phyloP scores from a whole-genome alignment of 2,888 invertebrate genomes.

The Drosophila neoperkinsi region DNA sequence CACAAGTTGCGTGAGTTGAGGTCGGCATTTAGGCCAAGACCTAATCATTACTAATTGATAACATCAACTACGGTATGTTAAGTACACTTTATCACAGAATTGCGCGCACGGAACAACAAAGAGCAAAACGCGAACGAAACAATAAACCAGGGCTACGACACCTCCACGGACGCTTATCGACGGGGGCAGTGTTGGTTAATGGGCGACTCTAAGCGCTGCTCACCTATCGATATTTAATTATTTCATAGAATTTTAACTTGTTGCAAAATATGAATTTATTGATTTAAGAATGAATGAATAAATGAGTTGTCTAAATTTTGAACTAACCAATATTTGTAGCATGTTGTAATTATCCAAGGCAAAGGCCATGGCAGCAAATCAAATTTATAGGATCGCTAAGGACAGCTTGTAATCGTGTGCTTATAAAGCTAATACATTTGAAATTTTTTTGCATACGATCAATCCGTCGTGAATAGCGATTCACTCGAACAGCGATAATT shows the following conservation, averaged over 20 bases:
- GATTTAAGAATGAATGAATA: background rate
- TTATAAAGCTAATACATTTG: background rate
- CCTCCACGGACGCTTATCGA: slow-evolving; percentile 20
- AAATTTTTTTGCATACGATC: background rate
- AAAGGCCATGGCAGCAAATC: background rate
- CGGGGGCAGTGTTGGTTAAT: slow-evolving; percentile 18
- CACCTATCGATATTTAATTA: slow-evolving; percentile 23
- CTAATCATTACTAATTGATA: slow-evolving; percentile 64
- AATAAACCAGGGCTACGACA: slow-evolving; percentile 43
- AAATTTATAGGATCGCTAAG: background rate
- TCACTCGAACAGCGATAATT: background rate
- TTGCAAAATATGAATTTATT: background rate
- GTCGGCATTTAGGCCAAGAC: slow-evolving; percentile 28
- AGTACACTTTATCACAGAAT: slow-evolving; percentile 75
- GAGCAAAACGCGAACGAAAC: slow-evolving; percentile 62
- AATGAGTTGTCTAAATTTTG: background rate
- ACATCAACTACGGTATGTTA: slow-evolving; percentile 59
- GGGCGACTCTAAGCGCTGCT: background rate
- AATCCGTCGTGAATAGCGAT: background rate
- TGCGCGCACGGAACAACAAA: slow-evolving; percentile 62
- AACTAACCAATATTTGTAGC: background rate
- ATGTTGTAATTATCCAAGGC: background rate
- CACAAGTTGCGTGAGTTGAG: slow-evolving; percentile 6
- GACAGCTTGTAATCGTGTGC: background rate
- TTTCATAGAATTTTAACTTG: background rate